These are phyloP conservation scores for Camponotus pennsylvanicus DNA, from an alignment of 1,140 invertebrate genomes.

Conservation along the genomic window DNA sequence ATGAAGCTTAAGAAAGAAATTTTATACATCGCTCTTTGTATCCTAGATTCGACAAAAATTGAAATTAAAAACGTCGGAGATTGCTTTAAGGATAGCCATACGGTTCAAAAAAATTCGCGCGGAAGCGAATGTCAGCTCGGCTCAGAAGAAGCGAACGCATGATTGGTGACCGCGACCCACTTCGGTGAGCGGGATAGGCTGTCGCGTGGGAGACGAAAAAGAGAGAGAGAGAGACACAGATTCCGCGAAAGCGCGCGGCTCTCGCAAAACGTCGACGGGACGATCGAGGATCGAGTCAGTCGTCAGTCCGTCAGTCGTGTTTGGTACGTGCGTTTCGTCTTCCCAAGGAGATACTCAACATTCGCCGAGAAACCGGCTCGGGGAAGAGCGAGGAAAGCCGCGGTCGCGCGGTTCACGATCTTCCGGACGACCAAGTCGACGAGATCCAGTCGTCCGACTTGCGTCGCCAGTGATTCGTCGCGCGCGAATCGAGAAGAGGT, in stretches of 20 bases:
- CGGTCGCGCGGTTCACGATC: too few species aligned
- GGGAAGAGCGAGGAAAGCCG: too few species aligned
- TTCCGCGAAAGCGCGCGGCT: neutral
- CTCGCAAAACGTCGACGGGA: neutral
- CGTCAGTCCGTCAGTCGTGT: neutral
- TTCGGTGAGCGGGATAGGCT: slow-evolving; percentile 18
- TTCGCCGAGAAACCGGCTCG: too few species aligned
- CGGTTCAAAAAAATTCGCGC: neutral
- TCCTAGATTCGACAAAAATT: too few species aligned
- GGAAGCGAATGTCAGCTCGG: neutral
- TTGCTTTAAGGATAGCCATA: too few species aligned
- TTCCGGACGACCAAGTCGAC: neutral
- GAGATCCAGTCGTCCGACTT: neutral
- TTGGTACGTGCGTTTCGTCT: neutral
- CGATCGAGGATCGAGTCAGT: too few species aligned
- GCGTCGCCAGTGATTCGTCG: too few species aligned
- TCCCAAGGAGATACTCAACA: too few species aligned
- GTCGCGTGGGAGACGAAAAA: slow-evolving; percentile 8
- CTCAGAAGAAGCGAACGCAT: neutral
- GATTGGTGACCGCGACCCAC: slow-evolving; percentile 44
- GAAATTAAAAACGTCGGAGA: too few species aligned
- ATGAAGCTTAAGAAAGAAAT: too few species aligned
- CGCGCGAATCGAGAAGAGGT: slow-evolving; percentile 17
- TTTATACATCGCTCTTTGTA: too few species aligned
- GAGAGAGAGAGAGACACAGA: neutral